Conservation (phyloP, 2,113 vertebrate species). For the Suncus etruscus region DNA sequence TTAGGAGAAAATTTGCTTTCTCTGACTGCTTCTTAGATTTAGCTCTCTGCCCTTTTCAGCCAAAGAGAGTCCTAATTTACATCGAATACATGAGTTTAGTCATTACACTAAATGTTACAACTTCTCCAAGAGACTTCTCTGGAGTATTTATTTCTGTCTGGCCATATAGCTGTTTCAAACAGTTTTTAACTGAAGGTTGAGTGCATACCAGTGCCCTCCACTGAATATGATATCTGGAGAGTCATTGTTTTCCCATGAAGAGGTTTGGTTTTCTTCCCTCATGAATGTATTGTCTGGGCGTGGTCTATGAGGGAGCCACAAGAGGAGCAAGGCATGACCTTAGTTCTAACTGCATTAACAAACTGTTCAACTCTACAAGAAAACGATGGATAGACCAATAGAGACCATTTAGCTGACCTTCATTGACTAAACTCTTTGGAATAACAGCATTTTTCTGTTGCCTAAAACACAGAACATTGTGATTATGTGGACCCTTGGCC, state of each 20-base stretch:
- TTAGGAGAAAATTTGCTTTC: constrained; percentile 76
- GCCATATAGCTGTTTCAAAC: not conserved
- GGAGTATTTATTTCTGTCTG: constrained; percentile 38
- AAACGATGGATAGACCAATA: not conserved
- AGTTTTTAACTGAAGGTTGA: not conserved
- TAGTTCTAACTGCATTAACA: not conserved
- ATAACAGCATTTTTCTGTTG: not conserved
- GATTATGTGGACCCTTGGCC: no score
- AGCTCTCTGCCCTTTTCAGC: constrained; percentile 77
- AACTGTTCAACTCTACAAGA: not conserved
- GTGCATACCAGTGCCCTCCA: not conserved
- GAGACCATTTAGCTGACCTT: constrained; percentile 1
- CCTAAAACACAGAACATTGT: not conserved
- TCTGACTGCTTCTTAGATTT: constrained; percentile 72
- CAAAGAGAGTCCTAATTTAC: constrained; percentile 75
- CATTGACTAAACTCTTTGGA: not conserved
- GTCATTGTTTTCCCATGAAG: not conserved
- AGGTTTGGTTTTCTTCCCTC: not conserved
- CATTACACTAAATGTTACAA: constrained; percentile 72
- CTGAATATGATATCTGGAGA: not conserved
- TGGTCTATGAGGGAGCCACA: not conserved
- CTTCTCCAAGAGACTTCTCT: constrained; percentile 20
- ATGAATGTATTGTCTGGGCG: not conserved
- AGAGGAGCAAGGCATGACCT: not conserved
- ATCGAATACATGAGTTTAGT: constrained; percentile 67